Evolutionary conservation across 2,797 vertebrate species (phyloP).

Genomic region (Labeo calbasu): DNA sequence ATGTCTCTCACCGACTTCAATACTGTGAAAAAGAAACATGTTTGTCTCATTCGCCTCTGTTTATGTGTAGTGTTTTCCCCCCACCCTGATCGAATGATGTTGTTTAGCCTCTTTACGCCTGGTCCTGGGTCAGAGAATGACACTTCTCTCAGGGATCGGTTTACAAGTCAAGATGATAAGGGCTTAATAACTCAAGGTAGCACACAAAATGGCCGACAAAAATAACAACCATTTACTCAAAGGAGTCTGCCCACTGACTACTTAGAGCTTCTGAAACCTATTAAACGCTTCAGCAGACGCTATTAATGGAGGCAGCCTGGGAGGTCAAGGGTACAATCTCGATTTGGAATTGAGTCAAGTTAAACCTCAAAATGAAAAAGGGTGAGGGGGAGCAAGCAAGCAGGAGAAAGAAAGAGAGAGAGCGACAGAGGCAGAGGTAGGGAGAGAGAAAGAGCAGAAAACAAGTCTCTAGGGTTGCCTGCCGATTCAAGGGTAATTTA

Average conservation of each 20-base stretch:
- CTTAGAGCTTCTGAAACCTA: conserved; percentile 64
- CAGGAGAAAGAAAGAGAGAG: conserved; percentile 11
- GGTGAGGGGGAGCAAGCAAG: conserved; percentile 42
- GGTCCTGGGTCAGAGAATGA: conserved; percentile 54
- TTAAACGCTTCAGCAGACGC: conserved; percentile 65
- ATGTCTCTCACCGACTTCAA: neutral
- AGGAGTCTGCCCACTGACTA: conserved; percentile 60
- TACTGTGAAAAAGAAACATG: conserved; percentile 22
- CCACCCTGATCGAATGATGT: conserved; percentile 9
- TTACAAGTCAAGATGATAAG: conserved; percentile 59
- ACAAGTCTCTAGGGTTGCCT: conserved; percentile 58
- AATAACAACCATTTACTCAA: conserved; percentile 65
- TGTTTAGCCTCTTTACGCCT: conserved; percentile 45
- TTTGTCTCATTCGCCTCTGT: conserved; percentile 7
- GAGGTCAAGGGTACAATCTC: conserved; percentile 65
- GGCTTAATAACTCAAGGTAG: conserved; percentile 60
- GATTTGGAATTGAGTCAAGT: conserved; percentile 66
- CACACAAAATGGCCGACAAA: conserved; percentile 60
- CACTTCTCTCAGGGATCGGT: conserved; percentile 54
- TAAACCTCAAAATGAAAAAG: conserved; percentile 63
- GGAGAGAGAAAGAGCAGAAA: conserved; percentile 40
- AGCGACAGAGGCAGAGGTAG: neutral
- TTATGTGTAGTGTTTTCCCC: neutral
- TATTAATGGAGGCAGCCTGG: conserved; percentile 61
- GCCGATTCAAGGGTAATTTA: conserved; percentile 65